Evolutionary conservation across 2,797 vertebrate species (phyloP).

Genomic region (Emydoidea blandingii): DNA sequence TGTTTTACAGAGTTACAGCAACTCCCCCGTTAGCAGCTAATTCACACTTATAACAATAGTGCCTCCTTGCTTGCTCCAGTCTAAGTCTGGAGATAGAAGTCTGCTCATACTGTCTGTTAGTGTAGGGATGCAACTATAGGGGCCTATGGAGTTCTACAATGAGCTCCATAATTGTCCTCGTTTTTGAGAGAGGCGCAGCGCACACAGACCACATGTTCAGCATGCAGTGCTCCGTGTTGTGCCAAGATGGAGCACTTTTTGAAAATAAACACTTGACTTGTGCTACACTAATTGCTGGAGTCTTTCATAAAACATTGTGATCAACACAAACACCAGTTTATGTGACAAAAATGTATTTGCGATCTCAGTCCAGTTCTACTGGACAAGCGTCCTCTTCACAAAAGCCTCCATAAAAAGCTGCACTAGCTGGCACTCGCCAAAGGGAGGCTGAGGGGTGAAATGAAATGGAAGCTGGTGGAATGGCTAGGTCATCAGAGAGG

Average conservation of each 20-base stretch:
- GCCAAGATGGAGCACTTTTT: not conserved
- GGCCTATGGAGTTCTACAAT: not conserved
- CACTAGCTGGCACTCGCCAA: not conserved
- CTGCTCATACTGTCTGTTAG: not conserved
- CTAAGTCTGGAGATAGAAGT: not conserved
- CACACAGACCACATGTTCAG: not conserved
- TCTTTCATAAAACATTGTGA: not conserved
- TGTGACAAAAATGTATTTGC: not conserved
- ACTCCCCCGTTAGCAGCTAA: not conserved
- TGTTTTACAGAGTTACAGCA: not conserved
- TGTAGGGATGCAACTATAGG: not conserved
- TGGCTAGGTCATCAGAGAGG: not conserved
- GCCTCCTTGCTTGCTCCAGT: not conserved
- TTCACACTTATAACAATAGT: not conserved
- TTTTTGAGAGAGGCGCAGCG: not conserved
- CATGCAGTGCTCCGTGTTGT: not conserved
- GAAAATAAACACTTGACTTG: not conserved
- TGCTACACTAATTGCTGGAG: not conserved
- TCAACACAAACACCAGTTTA: not conserved
- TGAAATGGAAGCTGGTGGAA: not conserved
- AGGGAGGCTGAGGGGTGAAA: not conserved
- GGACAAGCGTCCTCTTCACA: not conserved
- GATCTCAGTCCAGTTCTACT: not conserved
- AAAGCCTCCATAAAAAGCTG: not conserved
- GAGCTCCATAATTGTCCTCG: not conserved